Conservation (phyloP, 2,113 vertebrate species). For the Trochalopteron elliotii region DNA sequence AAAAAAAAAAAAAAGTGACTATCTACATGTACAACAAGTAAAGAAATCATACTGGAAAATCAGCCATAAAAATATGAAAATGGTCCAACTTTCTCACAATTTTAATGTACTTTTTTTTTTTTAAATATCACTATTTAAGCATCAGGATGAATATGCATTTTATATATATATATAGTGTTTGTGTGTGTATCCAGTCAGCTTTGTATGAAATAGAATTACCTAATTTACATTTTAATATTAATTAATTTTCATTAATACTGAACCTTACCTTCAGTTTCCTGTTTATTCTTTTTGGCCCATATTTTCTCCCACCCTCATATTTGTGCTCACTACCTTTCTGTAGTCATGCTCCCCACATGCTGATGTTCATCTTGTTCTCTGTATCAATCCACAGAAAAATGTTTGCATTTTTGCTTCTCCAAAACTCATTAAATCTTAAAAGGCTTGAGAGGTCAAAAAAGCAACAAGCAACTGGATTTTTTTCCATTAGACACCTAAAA, state of each 20-base stretch:
- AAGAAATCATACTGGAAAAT: neutral
- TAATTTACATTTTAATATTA: neutral
- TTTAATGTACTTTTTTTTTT: neutral
- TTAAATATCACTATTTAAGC: neutral
- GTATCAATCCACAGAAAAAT: neutral
- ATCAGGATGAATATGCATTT: neutral
- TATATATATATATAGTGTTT: too few relatives aligned
- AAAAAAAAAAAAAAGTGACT: neutral
- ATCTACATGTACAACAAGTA: neutral
- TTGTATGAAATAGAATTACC: neutral
- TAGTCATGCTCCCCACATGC: neutral
- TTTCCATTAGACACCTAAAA: neutral
- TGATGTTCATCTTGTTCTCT: neutral
- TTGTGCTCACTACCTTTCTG: neutral
- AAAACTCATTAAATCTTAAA: neutral
- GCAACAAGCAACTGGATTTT: neutral
- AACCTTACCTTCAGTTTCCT: neutral
- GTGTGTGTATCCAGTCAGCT: too few relatives aligned
- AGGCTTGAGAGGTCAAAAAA: neutral
- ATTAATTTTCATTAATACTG: neutral
- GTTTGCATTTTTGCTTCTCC: accelerated
- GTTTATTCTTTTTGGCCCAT: neutral
- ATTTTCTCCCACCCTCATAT: neutral
- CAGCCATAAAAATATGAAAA: neutral
- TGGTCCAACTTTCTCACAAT: neutral